Evolutionary conservation across 2,113 vertebrate genomes (phyloP).

Genomic region (Callospermophilus lateralis): DNA sequence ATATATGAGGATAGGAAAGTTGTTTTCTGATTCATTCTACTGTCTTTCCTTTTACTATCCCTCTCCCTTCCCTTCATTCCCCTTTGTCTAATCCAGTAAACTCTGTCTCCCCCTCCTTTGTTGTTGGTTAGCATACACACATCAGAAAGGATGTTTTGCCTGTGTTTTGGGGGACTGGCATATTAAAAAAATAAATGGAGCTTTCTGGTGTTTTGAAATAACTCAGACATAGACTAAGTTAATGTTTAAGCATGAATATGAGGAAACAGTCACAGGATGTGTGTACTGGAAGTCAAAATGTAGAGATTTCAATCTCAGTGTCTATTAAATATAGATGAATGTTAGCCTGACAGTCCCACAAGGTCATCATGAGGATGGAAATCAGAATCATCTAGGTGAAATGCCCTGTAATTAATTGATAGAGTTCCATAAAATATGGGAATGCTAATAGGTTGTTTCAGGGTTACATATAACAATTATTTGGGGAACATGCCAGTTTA

Average conservation of each 20-base stretch:
- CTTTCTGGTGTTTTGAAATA: neutral
- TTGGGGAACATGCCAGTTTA: neutral
- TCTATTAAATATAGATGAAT: neutral
- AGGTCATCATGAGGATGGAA: neutral
- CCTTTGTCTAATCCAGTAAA: no score
- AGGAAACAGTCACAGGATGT: neutral
- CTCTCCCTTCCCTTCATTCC: no score
- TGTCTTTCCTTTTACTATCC: no score
- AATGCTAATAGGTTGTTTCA: neutral
- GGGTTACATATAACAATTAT: neutral
- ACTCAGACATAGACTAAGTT: neutral
- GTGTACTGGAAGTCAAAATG: neutral
- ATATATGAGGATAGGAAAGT: no score
- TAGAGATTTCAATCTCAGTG: neutral
- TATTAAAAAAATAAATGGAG: neutral
- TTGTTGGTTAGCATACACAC: no score
- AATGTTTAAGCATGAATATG: neutral
- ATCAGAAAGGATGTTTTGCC: no score
- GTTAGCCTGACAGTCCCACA: neutral
- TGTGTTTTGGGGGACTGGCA: no score
- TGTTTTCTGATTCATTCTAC: no score
- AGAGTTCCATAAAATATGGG: neutral
- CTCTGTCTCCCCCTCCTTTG: no score
- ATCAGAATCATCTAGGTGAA: constrained; percentile 13
- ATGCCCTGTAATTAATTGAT: neutral